phyloP scores from a whole-genome alignment of 2,797 vertebrate species.

The Sebastes steindachneri region DNA sequence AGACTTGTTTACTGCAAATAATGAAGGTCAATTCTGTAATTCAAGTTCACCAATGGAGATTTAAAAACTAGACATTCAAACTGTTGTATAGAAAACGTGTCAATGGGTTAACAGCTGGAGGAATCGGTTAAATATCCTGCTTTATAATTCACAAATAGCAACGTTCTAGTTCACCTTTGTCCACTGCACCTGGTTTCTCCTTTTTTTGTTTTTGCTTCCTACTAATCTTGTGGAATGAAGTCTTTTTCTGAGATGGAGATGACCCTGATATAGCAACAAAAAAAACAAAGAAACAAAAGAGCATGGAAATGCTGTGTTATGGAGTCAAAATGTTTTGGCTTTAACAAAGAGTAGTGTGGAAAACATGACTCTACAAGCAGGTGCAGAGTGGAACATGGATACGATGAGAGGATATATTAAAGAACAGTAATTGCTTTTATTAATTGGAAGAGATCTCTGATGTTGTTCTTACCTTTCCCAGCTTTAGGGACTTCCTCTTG shows the following conservation, averaged over 20 bases:
- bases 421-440: constrained; percentile 17
- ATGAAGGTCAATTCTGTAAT: background rate
- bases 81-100: background rate
- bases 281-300: constrained; percentile 66
- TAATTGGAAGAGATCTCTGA: background rate
- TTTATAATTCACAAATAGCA: constrained; percentile 40
- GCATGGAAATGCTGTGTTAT: constrained; percentile 76
- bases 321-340: constrained; percentile 62
- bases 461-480: constrained; percentile 86
- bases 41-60: background rate
- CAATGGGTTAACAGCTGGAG: background rate
- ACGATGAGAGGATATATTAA: constrained; percentile 53
- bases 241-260: constrained; percentile 96
- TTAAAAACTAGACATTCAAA: background rate
- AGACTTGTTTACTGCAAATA: background rate
- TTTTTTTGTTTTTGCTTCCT: constrained; percentile 96
- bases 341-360: constrained; percentile 33
- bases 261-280: constrained; percentile 88
- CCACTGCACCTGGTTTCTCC: constrained; percentile 90
- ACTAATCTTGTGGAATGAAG: constrained; percentile 97
- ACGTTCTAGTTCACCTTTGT: constrained; percentile 87
- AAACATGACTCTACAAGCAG: constrained; percentile 25
- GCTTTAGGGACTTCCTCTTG: constrained; percentile 87
- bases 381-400: constrained; percentile 38
- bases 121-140: background rate